These are phyloP conservation scores for Vesta saturnalis DNA, from an alignment of 2,888 invertebrate genomes.

Conservation along the genomic window DNA sequence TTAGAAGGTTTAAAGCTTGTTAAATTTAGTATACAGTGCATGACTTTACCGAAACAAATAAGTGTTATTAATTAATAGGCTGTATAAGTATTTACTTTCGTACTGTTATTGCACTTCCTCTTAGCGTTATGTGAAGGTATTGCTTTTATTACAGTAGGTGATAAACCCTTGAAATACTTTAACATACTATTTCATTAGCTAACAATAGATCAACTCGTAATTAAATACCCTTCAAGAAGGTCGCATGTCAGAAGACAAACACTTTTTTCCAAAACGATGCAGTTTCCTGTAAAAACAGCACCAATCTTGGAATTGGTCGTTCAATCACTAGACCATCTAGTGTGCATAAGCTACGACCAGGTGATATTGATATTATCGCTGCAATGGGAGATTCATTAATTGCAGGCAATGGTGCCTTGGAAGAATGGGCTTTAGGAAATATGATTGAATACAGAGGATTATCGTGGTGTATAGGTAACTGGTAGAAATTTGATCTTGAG, in stretches of 20 bases:
- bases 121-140: too few relatives aligned
- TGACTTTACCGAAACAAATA: too few relatives aligned
- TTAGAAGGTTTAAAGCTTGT: too few relatives aligned
- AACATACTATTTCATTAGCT: too few relatives aligned
- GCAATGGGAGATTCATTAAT: conserved; percentile 79
- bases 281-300: conserved; percentile 68
- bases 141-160: too few relatives aligned
- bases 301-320: conserved; percentile 52
- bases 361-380: conserved; percentile 76
- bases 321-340: conserved; percentile 66
- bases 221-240: conserved; percentile 11
- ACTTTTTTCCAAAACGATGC: conserved; percentile 63
- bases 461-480: conserved; percentile 75
- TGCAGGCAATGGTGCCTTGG: conserved; percentile 78
- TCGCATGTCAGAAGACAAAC: conserved; percentile 56
- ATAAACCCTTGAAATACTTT: too few relatives aligned
- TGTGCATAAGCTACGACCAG: conserved; percentile 75
- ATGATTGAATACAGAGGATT: conserved; percentile 79
- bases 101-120: too few relatives aligned
- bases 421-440: conserved; percentile 77
- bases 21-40: too few relatives aligned
- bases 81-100: too few relatives aligned
- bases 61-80: too few relatives aligned
- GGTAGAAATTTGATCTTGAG: background rate
- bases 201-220: background rate